These are phyloP conservation scores for Esox masquinongy DNA, from an alignment of 2,797 vertebrate genomes.

Conservation along the genomic window DNA sequence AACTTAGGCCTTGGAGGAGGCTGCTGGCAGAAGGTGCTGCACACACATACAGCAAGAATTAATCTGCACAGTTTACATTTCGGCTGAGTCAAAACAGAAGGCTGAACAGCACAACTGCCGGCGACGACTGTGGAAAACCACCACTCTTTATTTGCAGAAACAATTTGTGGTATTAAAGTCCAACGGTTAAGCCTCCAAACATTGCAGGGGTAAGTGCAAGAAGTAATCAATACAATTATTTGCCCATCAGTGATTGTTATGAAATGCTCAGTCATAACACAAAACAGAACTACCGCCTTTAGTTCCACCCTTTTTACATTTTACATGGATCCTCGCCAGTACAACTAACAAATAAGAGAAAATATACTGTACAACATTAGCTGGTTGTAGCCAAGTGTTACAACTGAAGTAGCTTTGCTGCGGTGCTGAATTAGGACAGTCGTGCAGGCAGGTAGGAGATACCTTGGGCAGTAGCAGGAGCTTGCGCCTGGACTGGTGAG, in stretches of 20 bases:
- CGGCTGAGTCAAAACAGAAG: not conserved
- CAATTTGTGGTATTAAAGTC: slow-evolving; percentile 25
- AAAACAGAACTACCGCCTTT: not conserved
- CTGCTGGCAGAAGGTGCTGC: slow-evolving; percentile 90
- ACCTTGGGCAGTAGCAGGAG: slow-evolving; percentile 78
- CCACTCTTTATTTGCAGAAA: not conserved
- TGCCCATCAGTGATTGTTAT: slow-evolving; percentile 48
- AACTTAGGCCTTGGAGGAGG: slow-evolving; percentile 95
- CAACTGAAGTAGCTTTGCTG: slow-evolving; percentile 33
- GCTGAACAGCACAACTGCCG: slow-evolving; percentile 7
- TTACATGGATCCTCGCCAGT: not conserved
- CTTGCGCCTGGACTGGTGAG: slow-evolving; percentile 77
- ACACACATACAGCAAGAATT: slow-evolving; percentile 40
- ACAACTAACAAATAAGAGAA: not conserved
- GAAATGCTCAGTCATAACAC: slow-evolving; percentile 19
- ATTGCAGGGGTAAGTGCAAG: slow-evolving; percentile 46
- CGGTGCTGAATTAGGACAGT: slow-evolving; percentile 53
- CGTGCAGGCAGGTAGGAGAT: slow-evolving; percentile 65
- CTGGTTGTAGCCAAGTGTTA: slow-evolving; percentile 12
- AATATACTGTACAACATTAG: not conserved
- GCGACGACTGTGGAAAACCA: slow-evolving; percentile 7
- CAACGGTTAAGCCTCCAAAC: slow-evolving; percentile 50
- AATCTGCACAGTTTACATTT: not conserved
- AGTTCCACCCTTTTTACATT: not conserved
- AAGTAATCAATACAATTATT: slow-evolving; percentile 61